Evolutionary conservation across 2,797 vertebrate species (phyloP).

Genomic region (Mormyrus proboscirostris): DNA sequence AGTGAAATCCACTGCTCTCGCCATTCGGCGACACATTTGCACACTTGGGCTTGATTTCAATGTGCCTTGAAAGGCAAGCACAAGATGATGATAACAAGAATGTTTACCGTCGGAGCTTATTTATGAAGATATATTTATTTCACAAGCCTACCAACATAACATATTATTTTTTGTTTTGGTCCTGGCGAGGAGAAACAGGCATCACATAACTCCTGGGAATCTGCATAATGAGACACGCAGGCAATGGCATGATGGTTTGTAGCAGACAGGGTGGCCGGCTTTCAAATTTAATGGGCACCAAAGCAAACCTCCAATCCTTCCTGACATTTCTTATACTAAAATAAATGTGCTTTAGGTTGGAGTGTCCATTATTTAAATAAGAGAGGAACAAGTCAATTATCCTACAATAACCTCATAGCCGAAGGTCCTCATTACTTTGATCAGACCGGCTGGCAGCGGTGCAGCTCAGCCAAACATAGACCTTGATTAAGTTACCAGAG

Average conservation of each 20-base stretch:
- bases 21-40: slow-evolving; percentile 28
- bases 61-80: slow-evolving; percentile 61
- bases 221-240: slow-evolving; percentile 84
- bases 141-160: not conserved
- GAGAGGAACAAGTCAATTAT: slow-evolving; percentile 99
- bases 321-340: slow-evolving; percentile 97
- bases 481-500: slow-evolving; percentile 87
- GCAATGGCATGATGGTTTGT: slow-evolving; percentile 75
- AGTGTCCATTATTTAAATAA: slow-evolving; percentile 99
- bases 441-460: slow-evolving; percentile 79
- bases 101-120: slow-evolving; percentile 10
- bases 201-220: slow-evolving; percentile 81
- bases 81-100: slow-evolving; percentile 55
- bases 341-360: slow-evolving; percentile 86
- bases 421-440: slow-evolving; percentile 99
- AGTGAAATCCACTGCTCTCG: not conserved
- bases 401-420: slow-evolving; percentile 97
- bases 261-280: slow-evolving; percentile 90
- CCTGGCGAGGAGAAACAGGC: slow-evolving; percentile 37
- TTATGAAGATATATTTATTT: not conserved
- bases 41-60: slow-evolving; percentile 56
- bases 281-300: slow-evolving; percentile 92
- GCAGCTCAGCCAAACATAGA: slow-evolving; percentile 76
- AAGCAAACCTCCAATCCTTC: slow-evolving; percentile 92
- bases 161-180: not conserved